Evolutionary conservation across 2,113 vertebrate species (phyloP), one percentile per base, ranked within the genome.

Genomic region (Pangasianodon hypophthalmus): DNA sequence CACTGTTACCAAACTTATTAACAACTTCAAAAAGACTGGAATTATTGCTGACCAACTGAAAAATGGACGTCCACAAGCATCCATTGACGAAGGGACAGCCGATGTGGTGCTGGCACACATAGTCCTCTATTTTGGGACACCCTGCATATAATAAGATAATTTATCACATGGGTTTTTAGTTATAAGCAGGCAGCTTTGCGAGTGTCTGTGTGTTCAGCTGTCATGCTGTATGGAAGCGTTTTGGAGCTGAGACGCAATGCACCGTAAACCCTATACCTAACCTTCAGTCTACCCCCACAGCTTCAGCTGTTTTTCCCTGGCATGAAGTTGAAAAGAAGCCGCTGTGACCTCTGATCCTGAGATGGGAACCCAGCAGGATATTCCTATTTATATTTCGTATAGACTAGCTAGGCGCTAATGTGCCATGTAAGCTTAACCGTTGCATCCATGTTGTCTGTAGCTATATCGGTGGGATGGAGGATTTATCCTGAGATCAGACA

Each of bases 141-240:
- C 37, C 37, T 37, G 37, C 37, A 37, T 37, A 37, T 37, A 37
- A 37, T 37, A 80, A 16, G n/a, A 21, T 83, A 21, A 60, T 60
- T 60, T 41, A 21, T 62, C 81, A 83, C 52, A 48, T 81, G 52
- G 18, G n/a, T 58, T 83, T 46, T 56, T 37, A 8, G 37, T 62
- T 46, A 13, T 16, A 46, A 84, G 56, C 24, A 84, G 82, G 41
- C 21, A 62, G 37, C 56, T 84, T 37, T 84, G 32, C 32, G 24
- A 60, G 37, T 29, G 82, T 84, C 56, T 85, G 86, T 86, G 81
- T 77, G 81, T 94, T 93, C 93, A 95, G 94, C 93, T 92, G 93
- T 93, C 91, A 90, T 60, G 73, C 88, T 86, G 88, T 56, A 26
- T 52, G 44, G 52, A 73, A 87, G 29, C 19, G 48, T 14, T 86